A percentile compares a stretch with the other conserved stretches of the same genome.
Conservation (phyloP, 2,797 vertebrate species). For the Anabacerthia variegaticeps region DNA sequence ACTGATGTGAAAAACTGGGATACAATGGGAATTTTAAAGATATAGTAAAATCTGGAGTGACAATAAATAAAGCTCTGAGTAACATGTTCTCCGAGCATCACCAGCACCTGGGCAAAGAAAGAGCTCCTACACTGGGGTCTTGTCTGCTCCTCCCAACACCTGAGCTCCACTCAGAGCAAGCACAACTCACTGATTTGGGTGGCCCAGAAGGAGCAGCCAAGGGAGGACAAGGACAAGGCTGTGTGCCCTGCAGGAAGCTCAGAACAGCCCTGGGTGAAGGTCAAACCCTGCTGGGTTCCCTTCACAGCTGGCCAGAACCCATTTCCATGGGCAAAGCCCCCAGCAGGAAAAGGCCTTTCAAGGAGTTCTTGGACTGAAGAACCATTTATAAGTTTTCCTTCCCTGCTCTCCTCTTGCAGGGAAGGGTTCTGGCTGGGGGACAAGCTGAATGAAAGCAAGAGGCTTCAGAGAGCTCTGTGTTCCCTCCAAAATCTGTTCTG, state of each 20-base stretch:
- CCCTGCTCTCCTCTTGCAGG: background rate
- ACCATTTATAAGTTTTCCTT: background rate
- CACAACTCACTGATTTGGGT: background rate
- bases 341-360: background rate
- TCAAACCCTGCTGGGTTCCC: background rate
- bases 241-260: background rate
- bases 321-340: background rate
- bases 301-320: background rate
- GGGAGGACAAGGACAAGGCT: background rate
- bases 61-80: background rate
- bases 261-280: background rate
- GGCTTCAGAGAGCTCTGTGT: background rate
- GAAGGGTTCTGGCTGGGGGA: background rate
- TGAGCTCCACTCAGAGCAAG: background rate
- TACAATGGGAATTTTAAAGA: accelerated
- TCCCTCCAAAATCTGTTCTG: conserved; percentile 31
- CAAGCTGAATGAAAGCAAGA: background rate
- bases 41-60: background rate
- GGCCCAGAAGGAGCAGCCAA: background rate
- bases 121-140: background rate
- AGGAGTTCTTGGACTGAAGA: background rate
- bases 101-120: background rate
- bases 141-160: background rate
- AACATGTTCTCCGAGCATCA: accelerated
- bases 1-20: background rate